Evolutionary conservation across 2,888 invertebrate genomes (phyloP), one percentile per base, ranked within the genome.

Genomic region (Altica lythri): DNA sequence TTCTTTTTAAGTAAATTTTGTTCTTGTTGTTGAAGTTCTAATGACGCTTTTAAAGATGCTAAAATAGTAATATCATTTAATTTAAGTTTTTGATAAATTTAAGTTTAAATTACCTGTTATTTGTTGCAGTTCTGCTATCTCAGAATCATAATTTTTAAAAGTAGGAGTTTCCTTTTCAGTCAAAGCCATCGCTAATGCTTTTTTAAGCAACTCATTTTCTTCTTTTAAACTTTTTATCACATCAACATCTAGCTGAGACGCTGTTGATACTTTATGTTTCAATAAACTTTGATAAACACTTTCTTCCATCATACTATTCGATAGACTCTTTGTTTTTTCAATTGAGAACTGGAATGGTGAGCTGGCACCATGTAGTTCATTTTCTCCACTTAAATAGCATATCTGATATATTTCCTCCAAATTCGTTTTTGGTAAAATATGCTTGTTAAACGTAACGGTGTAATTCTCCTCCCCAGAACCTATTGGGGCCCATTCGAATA

Each of bases 351-450:
- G 73, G 53, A 75, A 73, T 2, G 74, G 69, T 14, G 68, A 64
- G 54, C 74, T 74, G 4, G 72, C 74, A 13, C 73, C 75, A 43
- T 71, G 68, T 27, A 74, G 65, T 37, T 69, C 69, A 59, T 74
- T 73, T 37, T 74, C 72, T 9, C 68, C 67, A 49, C 69, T 71
- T 46, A 76, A 69, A 55, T 74, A 76, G 58, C 75, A 74, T 43
- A 76, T 66, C 55, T 76, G 75, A 55, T 72, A 75, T 45, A 73
- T 65, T 25, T 69, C 68, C n/a, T 60, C 62, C 18, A 55, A 50
- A 48, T 68, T 68, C 16, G 30, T 42, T 53, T 68, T 71, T 9
- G 74, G 74, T 27, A 75, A 61, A 48, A 65, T 60, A 27, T 67
- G 60, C 57, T 69, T 69, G 30, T 69, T 70, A 53, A 74, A 73